Conservation (phyloP, 2,113 vertebrate genomes). For the Nanorana parkeri region DNA sequence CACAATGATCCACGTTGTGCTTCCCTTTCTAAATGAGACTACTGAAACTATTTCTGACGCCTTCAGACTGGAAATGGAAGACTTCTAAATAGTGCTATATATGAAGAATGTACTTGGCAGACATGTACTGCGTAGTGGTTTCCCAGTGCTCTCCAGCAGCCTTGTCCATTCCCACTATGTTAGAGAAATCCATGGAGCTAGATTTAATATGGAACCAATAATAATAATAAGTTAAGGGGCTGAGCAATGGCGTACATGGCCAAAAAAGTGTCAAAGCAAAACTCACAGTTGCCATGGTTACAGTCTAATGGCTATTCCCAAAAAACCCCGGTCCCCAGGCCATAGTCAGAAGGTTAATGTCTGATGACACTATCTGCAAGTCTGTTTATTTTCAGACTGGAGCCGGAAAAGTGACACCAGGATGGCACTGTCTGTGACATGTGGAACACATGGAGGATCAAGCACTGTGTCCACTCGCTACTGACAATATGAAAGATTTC, state of each 20-base stretch:
- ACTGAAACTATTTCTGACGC: background rate
- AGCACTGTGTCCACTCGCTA: slow-evolving; percentile 16
- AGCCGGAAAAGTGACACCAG: slow-evolving; percentile 50
- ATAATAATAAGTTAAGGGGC: background rate
- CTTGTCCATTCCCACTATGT: background rate
- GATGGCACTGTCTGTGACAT: slow-evolving; percentile 24
- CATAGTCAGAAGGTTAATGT: slow-evolving; percentile 35
- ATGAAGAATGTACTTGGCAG: slow-evolving; percentile 36
- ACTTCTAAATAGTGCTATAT: slow-evolving; percentile 14
- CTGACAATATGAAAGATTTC: slow-evolving; percentile 7
- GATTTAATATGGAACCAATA: background rate
- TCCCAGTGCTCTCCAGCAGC: background rate
- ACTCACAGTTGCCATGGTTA: background rate
- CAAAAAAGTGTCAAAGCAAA: background rate
- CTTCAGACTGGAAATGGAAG: background rate
- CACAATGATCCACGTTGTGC: background rate
- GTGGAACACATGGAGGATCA: slow-evolving; percentile 34
- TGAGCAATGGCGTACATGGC: background rate
- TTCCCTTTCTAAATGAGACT: slow-evolving; percentile 2
- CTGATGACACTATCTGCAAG: background rate
- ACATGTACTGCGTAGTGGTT: background rate
- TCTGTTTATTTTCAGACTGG: slow-evolving; percentile 52
- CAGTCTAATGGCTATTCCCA: background rate
- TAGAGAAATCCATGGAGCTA: background rate
- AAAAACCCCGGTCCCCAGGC: background rate